phyloP scores from a whole-genome alignment of 2,797 vertebrate species.

The Helostoma temminkii region DNA sequence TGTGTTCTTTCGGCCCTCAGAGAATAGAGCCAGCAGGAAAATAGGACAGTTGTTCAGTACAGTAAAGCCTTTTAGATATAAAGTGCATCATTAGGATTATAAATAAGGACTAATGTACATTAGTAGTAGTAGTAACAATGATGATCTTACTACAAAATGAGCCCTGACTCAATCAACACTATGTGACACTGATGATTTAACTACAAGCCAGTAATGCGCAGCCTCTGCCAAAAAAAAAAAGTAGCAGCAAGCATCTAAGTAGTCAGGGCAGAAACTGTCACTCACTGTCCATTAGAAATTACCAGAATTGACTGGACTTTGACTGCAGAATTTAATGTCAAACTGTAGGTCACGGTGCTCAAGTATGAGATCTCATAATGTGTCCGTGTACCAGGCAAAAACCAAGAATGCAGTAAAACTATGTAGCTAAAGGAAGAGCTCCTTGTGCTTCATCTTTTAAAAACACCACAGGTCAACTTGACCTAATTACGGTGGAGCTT shows the following conservation, averaged over 20 bases:
- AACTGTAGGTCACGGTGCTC: slow-evolving; percentile 27
- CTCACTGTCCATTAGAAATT: slow-evolving; percentile 55
- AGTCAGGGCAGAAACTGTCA: slow-evolving; percentile 29
- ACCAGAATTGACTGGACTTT: slow-evolving; percentile 38
- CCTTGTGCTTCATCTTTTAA: neutral
- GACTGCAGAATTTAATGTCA: slow-evolving; percentile 44
- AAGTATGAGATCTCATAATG: neutral
- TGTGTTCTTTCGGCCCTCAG: slow-evolving; percentile 13
- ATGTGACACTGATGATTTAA: slow-evolving; percentile 50
- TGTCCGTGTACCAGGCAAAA: neutral
- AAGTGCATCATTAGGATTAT: slow-evolving; percentile 47
- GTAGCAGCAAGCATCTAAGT: slow-evolving; percentile 31
- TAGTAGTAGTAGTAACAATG: too few species aligned
- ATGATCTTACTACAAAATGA: too few species aligned
- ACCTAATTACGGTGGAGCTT: too few species aligned
- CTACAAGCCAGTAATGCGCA: slow-evolving; percentile 54
- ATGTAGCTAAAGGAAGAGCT: neutral
- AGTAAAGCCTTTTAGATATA: slow-evolving; percentile 29
- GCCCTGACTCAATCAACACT: slow-evolving; percentile 50
- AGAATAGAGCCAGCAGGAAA: slow-evolving; percentile 34
- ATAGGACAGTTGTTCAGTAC: slow-evolving; percentile 14
- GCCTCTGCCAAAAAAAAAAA: slow-evolving; percentile 57
- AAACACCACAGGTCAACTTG: too few species aligned
- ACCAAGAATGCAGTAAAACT: neutral
- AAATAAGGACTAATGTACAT: slow-evolving; percentile 39